Percentiles rank a stretch among this genome's conserved stretches.
Evolutionary conservation across 1,140 invertebrate species (phyloP).

Genomic region (Ips typographus): DNA sequence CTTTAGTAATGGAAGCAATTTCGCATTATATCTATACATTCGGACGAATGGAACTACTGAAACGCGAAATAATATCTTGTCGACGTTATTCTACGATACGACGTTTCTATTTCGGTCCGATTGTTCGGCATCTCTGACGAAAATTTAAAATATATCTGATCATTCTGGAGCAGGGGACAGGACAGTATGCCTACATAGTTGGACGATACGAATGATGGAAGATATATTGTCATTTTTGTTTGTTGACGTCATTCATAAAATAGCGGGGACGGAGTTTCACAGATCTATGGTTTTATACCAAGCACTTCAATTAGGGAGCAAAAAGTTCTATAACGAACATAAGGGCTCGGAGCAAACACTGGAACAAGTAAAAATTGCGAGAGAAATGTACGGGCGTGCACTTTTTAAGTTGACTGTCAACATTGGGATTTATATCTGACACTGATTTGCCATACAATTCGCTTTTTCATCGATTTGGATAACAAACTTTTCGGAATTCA

Average conservation of each 20-base stretch:
- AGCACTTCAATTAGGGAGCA: no score
- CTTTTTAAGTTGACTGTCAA: conserved; percentile 39
- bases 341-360: conserved; percentile 36
- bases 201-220: no score
- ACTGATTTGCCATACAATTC: conserved; percentile 24
- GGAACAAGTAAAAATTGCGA: conserved; percentile 25
- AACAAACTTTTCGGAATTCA: conserved; percentile 26
- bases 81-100: conserved; percentile 9
- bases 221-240: no score
- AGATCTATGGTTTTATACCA: no score
- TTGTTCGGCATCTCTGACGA: neutral
- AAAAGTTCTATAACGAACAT: conserved; percentile 32
- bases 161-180: neutral
- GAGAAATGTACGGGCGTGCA: conserved; percentile 33
- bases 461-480: conserved; percentile 23
- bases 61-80: conserved; percentile 17
- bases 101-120: conserved; percentile 16
- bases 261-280: no score
- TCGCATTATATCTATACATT: conserved; percentile 13
- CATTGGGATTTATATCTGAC: conserved; percentile 23
- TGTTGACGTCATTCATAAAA: no score
- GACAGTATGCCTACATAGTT: no score
- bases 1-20: conserved; percentile 15
- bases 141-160: neutral
- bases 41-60: conserved; percentile 7